phyloP scores from a whole-genome alignment of 92 coral and sea anemone species.

The Porites evermanni region DNA sequence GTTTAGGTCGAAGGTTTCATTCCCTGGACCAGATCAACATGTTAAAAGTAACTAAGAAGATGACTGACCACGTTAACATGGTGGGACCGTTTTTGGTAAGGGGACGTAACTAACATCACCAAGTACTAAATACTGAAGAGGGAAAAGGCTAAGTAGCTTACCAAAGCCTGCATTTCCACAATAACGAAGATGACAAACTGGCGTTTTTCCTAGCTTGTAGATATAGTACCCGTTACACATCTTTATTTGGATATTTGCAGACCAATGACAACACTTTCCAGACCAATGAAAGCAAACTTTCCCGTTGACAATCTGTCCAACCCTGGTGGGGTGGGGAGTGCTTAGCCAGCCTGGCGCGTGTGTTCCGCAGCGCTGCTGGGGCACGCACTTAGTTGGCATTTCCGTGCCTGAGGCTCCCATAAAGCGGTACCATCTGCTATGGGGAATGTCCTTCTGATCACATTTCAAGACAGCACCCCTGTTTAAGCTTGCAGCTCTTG shows the following conservation, averaged over 20 bases:
- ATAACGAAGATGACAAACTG: slow-evolving; percentile 63
- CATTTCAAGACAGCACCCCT: slow-evolving; percentile 29
- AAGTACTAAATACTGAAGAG: background rate
- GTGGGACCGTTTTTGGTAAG: too few relatives aligned
- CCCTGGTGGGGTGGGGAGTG: slow-evolving; percentile 56
- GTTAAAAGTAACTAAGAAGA: too few relatives aligned
- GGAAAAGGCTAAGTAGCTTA: background rate
- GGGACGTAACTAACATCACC: background rate
- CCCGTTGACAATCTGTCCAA: slow-evolving; percentile 46
- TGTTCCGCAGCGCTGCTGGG: slow-evolving; percentile 26
- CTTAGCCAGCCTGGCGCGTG: slow-evolving; percentile 60
- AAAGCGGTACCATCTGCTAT: slow-evolving; percentile 47
- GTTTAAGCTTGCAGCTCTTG: slow-evolving; percentile 32
- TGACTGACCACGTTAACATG: too few relatives aligned
- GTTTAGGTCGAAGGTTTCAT: too few relatives aligned
- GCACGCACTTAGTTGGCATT: slow-evolving; percentile 43
- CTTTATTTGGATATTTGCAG: slow-evolving; percentile 54
- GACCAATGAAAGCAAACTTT: slow-evolving; percentile 68
- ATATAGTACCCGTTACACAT: slow-evolving; percentile 63
- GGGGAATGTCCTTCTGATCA: slow-evolving; percentile 35
- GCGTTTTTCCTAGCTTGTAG: slow-evolving; percentile 51
- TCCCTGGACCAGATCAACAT: too few relatives aligned
- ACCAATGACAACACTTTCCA: slow-evolving; percentile 55
- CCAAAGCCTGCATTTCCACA: slow-evolving; percentile 62
- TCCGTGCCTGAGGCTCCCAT: slow-evolving; percentile 34